Evolutionary conservation across 1,140 invertebrate species (phyloP).

Genomic region (Andrena cerasifolii): DNA sequence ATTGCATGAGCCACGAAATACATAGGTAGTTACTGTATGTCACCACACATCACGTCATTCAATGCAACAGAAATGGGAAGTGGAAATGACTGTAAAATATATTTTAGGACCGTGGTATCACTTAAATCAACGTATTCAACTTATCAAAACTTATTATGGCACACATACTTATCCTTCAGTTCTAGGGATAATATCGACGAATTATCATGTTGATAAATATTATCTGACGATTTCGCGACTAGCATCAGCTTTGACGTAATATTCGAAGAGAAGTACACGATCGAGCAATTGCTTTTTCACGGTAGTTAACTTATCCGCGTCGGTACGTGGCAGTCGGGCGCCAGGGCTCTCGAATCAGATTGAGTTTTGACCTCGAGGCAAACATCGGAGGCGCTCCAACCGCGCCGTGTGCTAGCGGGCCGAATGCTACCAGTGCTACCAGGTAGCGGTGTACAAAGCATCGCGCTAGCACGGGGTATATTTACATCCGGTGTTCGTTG

Average conservation of each 20-base stretch:
- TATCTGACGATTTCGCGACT: conserved; percentile 1
- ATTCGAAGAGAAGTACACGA: not conserved
- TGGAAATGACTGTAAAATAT: not conserved
- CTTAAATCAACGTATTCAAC: not conserved
- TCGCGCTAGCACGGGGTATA: conserved; percentile 67
- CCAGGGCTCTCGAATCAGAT: conserved; percentile 40
- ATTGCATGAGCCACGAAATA: no score
- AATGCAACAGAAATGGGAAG: no score
- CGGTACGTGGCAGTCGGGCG: conserved; percentile 41
- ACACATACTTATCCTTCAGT: not conserved
- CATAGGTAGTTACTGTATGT: no score
- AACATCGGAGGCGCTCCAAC: conserved; percentile 41
- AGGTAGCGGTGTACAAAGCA: conserved; percentile 58
- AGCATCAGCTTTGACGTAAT: not conserved
- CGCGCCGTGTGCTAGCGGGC: conserved; percentile 14
- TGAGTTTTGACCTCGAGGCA: conserved; percentile 64
- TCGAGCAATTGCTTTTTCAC: conserved; percentile 19
- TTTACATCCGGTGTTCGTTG: conserved; percentile 70
- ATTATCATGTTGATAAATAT: not conserved
- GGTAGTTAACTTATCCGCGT: conserved; percentile 47
- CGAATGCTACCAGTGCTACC: conserved; percentile 54
- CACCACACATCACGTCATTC: no score
- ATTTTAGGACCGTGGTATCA: no score
- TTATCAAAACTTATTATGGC: not conserved
- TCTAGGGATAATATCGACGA: not conserved